Evolutionary conservation across 2,888 invertebrate species (phyloP), one percentile per base, ranked within the genome.

Genomic region (Coelopa pilipes): DNA sequence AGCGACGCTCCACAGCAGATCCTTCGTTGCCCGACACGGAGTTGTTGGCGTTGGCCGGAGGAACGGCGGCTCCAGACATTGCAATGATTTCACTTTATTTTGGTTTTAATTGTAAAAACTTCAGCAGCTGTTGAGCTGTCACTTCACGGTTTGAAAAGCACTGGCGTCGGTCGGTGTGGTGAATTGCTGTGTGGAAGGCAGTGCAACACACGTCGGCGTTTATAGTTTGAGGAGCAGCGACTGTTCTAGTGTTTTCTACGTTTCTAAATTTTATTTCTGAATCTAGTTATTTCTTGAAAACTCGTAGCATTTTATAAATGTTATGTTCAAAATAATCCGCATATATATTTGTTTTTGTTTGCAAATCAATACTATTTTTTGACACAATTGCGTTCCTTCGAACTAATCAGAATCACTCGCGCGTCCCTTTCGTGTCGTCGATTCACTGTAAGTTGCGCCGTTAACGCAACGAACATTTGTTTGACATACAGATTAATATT

Each of bases 1-100:
- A 82, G 9, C 80, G 80, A 55, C 80, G 77, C 45, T 82, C 82
- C 1, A 76, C 75, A 12, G 77, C 60, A 1, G 62, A 19, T 7
- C 60, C 4, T 50, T 70, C 10, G 70, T 0, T 9, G 50, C 11
- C 1, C 17, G 17, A 10, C n/a, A 4, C n/a, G 34, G 9, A 45
- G 46, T 10, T 55, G 17, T 10, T 45, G 55, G 13, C 46, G 53
- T 15, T 57, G 46, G 62, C 21, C 15, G 62, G 21, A 45, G 24
- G 21, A 45, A 12, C 15, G 4, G 12, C 34, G 45, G 34, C 13
- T 21, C 34, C 34, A 34, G 24, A 34, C 62, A 62, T 62, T 34
- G 34, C n/a, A n/a, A 34, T 24, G 13, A 11, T 59, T 19, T 19
- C 45, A n/a, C 15, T 46, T 63, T 63, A 1, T 62, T 24, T 24